A percentile compares a stretch with the other conserved stretches of the same genome.
Evolutionary conservation across 2,797 vertebrate species (phyloP).

Genomic region (Cyprinella venusta): DNA sequence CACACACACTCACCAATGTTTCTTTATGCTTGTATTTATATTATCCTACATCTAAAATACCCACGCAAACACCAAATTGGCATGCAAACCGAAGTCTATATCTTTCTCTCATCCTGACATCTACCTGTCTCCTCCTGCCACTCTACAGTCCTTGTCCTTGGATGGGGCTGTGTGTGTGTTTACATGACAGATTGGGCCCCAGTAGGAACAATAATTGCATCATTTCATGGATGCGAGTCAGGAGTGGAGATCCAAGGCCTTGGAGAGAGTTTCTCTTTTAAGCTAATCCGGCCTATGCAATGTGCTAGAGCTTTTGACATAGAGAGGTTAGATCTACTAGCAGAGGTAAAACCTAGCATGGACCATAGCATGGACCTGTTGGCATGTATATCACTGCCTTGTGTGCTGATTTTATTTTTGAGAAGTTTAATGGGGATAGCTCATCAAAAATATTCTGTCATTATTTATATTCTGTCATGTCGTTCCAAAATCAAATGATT

Average conservation of each 20-base stretch:
- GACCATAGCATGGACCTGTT: slow-evolving; percentile 44
- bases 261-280: slow-evolving; percentile 48
- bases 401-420: background rate
- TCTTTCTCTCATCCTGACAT: slow-evolving; percentile 62
- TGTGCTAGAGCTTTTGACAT: slow-evolving; percentile 28
- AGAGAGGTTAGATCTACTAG: slow-evolving; percentile 23
- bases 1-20: slow-evolving; percentile 39
- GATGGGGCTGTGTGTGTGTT: slow-evolving; percentile 74
- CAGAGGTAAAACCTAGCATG: slow-evolving; percentile 13
- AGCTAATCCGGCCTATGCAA: slow-evolving; percentile 44
- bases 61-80: slow-evolving; percentile 6
- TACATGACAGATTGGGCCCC: slow-evolving; percentile 84
- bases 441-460: background rate
- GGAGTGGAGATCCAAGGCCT: slow-evolving; percentile 70
- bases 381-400: slow-evolving; percentile 16
- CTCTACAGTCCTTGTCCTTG: slow-evolving; percentile 65
- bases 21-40: slow-evolving; percentile 1
- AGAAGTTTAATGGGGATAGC: background rate
- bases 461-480: background rate
- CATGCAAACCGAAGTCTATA: slow-evolving; percentile 52
- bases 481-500: background rate
- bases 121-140: slow-evolving; percentile 62
- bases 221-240: slow-evolving; percentile 84
- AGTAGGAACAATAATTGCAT: slow-evolving; percentile 84
- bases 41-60: slow-evolving; percentile 40